Base-by-base conservation (phyloP, 2,888 invertebrate species). In the Rhorus exstirpatorius region DNA sequence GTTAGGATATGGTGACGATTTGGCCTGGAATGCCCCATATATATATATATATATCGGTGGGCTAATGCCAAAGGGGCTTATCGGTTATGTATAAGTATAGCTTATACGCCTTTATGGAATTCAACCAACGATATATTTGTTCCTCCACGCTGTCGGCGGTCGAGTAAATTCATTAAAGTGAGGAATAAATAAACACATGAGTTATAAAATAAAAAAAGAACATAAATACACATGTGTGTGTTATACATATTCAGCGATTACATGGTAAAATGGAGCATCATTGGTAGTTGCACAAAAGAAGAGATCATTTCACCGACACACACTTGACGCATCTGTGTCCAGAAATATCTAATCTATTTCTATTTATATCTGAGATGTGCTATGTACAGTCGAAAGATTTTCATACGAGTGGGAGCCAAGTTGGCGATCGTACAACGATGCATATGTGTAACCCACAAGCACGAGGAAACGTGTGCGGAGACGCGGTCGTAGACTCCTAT, bases 311-410 rank as follows among this genome's bases (percentile, higher is more conserved):
- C 21, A 17, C 2, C 31, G 58, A 63, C 26, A 58, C 21, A 12
- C 26, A 19, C 6, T n/a, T n/a, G n/a, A n/a, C 12, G 6, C 3
- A 35, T 17, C 14, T 19, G 41, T 21, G 44, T 31, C 19, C 55
- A 68, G 12, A 60, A 68, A 70, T 68, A 63, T 75, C 26, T 58
- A 21, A 58, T 65, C 63, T 38, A 65, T 35, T 70, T 63, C 53
- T 58, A 74, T 19, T 41, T 12, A 0, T 19, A n/a, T 55, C 49
- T 35, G 38, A 14, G 4, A 7, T 24, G 17, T 14, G 24, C 24
- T n/a, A n/a, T 38, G 17, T 24, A 58, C n/a, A 17, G 44, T 41
- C 8, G 58, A 19, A 60, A 44, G 46, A 19, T 6, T 17, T 1
- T 0, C 17, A 12, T 10, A 8, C 2, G 14, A n/a, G 41, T n/a